Percentiles rank a stretch among this genome's conserved stretches.
Evolutionary conservation across 1,140 invertebrate species (phyloP).

Genomic region (Ruditapes philippinarum): DNA sequence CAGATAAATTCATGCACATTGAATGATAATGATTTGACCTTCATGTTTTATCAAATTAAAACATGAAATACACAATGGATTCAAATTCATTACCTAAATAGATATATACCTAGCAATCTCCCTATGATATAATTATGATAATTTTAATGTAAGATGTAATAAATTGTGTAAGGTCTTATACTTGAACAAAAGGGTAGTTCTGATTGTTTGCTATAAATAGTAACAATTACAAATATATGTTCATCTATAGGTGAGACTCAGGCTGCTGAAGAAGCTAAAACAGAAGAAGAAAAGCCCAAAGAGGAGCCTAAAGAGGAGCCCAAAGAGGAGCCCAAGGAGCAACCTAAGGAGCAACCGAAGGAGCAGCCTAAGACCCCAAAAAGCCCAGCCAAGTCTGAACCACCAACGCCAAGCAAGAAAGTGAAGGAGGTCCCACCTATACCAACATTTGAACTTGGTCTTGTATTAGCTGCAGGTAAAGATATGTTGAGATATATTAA

Average conservation of each 20-base stretch:
- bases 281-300: not conserved
- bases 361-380: conserved; percentile 40
- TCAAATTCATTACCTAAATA: too few relatives aligned
- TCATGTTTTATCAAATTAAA: too few relatives aligned
- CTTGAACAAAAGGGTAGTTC: too few relatives aligned
- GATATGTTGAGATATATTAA: too few relatives aligned
- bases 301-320: not conserved
- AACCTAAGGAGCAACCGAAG: not conserved
- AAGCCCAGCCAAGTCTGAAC: conserved; percentile 54
- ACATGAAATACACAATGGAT: too few relatives aligned
- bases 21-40: too few relatives aligned
- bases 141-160: too few relatives aligned
- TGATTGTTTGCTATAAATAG: too few relatives aligned
- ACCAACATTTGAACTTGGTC: conserved; percentile 49
- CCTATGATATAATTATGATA: too few relatives aligned
- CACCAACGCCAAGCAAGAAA: conserved; percentile 59
- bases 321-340: not conserved
- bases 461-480: conserved; percentile 53
- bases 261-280: not conserved
- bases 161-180: too few relatives aligned
- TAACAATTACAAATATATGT: not conserved
- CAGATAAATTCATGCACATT: too few relatives aligned
- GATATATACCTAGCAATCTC: too few relatives aligned
- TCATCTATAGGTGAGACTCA: not conserved
- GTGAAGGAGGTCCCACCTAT: conserved; percentile 59